phyloP scores from a whole-genome alignment of 1,140 invertebrate species.

The Bombus balteatus region DNA sequence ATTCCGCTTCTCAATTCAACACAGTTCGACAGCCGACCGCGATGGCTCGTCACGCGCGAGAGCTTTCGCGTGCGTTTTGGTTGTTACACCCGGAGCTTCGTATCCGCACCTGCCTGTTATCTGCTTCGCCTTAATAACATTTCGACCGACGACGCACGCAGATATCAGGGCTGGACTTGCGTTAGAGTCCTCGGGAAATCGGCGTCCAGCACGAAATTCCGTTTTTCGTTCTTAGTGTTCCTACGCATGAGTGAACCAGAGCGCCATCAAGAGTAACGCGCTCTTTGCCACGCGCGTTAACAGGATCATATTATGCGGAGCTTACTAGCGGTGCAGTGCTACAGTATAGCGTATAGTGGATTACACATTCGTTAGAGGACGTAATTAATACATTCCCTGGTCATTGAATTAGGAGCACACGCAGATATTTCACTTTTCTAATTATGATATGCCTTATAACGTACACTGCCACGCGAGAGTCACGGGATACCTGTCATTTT shows the following conservation, averaged over 20 bases:
- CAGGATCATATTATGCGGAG: no score
- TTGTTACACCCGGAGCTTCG: constrained; percentile 62
- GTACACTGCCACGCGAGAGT: neutral
- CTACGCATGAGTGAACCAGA: no score
- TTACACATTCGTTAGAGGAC: no score
- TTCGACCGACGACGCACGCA: constrained; percentile 56
- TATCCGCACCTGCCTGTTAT: constrained; percentile 65
- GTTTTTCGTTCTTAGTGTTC: neutral
- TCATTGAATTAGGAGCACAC: neutral
- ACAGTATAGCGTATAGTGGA: no score
- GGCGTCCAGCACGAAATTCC: constrained; percentile 52
- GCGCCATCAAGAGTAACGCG: neutral
- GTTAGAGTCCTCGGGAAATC: constrained; percentile 27
- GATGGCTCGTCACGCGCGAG: constrained; percentile 63
- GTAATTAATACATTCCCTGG: no score
- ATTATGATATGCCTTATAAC: neutral
- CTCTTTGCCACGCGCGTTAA: neutral
- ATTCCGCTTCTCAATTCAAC: constrained; percentile 42
- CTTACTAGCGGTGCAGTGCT: no score
- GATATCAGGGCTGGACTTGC: constrained; percentile 35
- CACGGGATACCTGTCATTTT: neutral
- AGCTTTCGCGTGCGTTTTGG: constrained; percentile 68
- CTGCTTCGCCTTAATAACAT: constrained; percentile 64
- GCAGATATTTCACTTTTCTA: neutral
- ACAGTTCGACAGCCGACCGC: constrained; percentile 60